phyloP scores from a whole-genome alignment of 1,140 invertebrate species.

The Orchesella cincta region DNA sequence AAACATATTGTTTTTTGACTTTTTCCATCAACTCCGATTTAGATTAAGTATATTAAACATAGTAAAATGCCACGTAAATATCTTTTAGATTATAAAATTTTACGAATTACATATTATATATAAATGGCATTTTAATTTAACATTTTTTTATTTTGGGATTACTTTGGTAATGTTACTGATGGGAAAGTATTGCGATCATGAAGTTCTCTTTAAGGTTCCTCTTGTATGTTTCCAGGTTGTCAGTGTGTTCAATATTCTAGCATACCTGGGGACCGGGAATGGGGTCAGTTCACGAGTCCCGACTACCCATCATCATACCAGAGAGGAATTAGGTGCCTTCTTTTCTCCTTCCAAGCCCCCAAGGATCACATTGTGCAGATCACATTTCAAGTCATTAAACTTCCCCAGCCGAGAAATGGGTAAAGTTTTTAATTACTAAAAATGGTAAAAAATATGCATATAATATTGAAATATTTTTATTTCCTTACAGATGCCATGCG shows the following conservation, averaged over 20 bases:
- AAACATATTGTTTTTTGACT: too few species aligned
- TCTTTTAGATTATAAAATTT: too few species aligned
- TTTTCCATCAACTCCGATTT: too few species aligned
- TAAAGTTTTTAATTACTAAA: slow-evolving; percentile 2
- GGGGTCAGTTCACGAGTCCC: slow-evolving; percentile 76
- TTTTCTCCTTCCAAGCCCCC: slow-evolving; percentile 69
- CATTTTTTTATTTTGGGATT: too few species aligned
- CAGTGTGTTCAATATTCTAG: slow-evolving; percentile 76
- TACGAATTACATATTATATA: too few species aligned
- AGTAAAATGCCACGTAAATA: too few species aligned
- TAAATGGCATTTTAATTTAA: too few species aligned
- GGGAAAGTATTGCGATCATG: not conserved
- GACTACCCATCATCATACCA: slow-evolving; percentile 78
- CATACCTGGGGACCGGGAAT: slow-evolving; percentile 72
- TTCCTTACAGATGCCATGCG: slow-evolving; percentile 68
- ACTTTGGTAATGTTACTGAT: too few species aligned
- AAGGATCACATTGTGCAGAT: slow-evolving; percentile 77
- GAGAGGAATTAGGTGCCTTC: slow-evolving; percentile 57
- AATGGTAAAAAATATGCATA: not conserved
- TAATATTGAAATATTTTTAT: not conserved
- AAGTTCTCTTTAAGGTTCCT: slow-evolving; percentile 10
- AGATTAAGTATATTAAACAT: too few species aligned
- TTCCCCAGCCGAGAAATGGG: slow-evolving; percentile 6
- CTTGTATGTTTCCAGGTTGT: slow-evolving; percentile 65
- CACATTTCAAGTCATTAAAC: slow-evolving; percentile 62